These are phyloP conservation scores for Synergus umbraculus DNA, from an alignment of 2,888 invertebrate genomes.

Conservation along the genomic window DNA sequence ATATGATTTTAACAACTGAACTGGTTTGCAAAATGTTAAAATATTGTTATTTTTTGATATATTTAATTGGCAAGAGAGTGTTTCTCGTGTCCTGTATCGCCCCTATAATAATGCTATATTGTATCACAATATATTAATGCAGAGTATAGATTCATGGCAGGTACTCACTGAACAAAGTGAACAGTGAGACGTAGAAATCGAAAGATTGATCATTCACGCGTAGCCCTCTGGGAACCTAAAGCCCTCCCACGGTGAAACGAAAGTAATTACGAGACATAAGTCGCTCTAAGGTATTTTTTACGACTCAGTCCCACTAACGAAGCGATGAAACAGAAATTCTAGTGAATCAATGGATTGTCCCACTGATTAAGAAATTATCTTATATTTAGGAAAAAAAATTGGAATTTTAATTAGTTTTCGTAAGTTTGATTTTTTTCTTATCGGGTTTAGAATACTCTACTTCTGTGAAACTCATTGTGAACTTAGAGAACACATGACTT, in stretches of 20 bases:
- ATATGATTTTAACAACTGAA: too few relatives aligned
- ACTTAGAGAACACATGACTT: not conserved
- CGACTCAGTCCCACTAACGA: constrained; percentile 1
- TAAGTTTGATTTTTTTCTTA: not conserved
- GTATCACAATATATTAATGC: not conserved
- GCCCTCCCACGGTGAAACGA: constrained; percentile 40
- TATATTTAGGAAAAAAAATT: not conserved
- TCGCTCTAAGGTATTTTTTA: constrained; percentile 30
- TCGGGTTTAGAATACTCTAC: not conserved
- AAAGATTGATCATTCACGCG: constrained; percentile 38
- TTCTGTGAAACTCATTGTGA: constrained; percentile 18
- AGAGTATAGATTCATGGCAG: not conserved
- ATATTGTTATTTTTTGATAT: too few relatives aligned
- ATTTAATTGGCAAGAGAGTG: too few relatives aligned
- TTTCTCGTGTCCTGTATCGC: too few relatives aligned
- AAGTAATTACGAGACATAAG: constrained; percentile 38
- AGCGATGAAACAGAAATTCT: constrained; percentile 24
- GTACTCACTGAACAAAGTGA: constrained; percentile 10
- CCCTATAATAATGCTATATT: too few relatives aligned
- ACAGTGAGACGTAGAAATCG: constrained; percentile 36
- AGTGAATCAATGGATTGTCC: constrained; percentile 9
- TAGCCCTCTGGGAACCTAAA: constrained; percentile 33
- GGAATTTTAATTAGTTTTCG: not conserved
- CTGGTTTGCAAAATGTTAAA: too few relatives aligned
- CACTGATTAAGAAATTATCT: constrained; percentile 9